phyloP scores from a whole-genome alignment of 2,888 invertebrate genomes.

The Thyatira batis region DNA sequence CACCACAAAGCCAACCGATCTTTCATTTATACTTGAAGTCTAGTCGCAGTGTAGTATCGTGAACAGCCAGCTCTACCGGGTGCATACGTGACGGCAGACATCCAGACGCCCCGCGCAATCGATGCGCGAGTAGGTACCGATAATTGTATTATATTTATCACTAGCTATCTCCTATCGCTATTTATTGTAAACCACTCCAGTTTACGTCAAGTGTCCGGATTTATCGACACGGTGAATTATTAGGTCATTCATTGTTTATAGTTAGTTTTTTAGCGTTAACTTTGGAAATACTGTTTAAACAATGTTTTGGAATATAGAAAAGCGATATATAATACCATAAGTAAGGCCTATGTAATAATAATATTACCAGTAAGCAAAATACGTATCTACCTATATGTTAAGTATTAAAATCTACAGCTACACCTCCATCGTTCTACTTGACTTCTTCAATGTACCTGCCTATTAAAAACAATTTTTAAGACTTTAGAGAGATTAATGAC shows the following conservation, averaged over 20 bases:
- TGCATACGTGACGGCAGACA: conserved; percentile 63
- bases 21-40: not conserved
- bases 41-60: conserved; percentile 11
- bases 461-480: no score
- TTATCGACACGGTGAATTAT: not conserved
- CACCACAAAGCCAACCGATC: not conserved
- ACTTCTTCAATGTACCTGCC: no score
- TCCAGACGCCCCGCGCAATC: conserved; percentile 24
- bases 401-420: no score
- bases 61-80: conserved; percentile 20
- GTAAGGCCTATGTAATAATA: no score
- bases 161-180: conserved; percentile 2
- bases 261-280: no score
- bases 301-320: no score
- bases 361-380: no score
- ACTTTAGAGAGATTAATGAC: no score
- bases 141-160: conserved; percentile 4
- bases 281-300: not conserved
- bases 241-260: not conserved
- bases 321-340: no score
- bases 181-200: conserved; percentile 2
- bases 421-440: no score
- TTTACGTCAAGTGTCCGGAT: not conserved
- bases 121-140: conserved; percentile 3
- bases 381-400: no score